Conservation (phyloP, 2,797 vertebrate species). For the Tachyglossus aculeatus region DNA sequence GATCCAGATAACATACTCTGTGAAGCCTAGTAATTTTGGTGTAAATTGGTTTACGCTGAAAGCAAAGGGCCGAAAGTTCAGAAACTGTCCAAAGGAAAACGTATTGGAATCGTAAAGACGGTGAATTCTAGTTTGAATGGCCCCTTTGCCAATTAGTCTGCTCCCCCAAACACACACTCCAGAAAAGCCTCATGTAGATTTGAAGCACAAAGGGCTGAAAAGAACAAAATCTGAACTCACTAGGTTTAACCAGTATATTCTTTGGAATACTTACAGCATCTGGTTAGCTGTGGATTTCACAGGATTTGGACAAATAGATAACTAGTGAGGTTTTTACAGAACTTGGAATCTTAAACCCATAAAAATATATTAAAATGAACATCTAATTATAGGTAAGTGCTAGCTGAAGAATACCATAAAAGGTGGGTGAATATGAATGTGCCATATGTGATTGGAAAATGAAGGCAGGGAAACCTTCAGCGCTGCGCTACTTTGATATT, state of each 20-base stretch:
- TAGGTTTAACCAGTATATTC: too few relatives aligned
- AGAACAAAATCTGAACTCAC: neutral
- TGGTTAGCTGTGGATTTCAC: neutral
- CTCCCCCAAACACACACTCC: neutral
- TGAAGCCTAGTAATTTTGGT: too few relatives aligned
- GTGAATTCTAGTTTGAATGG: too few relatives aligned
- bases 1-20: too few relatives aligned
- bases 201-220: slow-evolving; percentile 3
- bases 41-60: too few relatives aligned
- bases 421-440: slow-evolving; percentile 51
- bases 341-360: neutral
- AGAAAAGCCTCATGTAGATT: slow-evolving; percentile 13
- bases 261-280: too few relatives aligned
- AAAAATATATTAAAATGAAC: slow-evolving; percentile 16
- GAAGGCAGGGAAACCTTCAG: slow-evolving; percentile 45
- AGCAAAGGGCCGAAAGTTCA: too few relatives aligned
- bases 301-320: slow-evolving; percentile 11
- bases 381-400: slow-evolving; percentile 43
- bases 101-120: too few relatives aligned
- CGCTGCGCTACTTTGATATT: slow-evolving; percentile 50
- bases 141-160: too few relatives aligned
- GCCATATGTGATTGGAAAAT: slow-evolving; percentile 49
- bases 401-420: slow-evolving; percentile 45
- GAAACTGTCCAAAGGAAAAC: too few relatives aligned
- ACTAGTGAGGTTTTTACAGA: slow-evolving; percentile 3